phyloP scores from a whole-genome alignment of 2,888 invertebrate genomes.

The Noctua janthe region DNA sequence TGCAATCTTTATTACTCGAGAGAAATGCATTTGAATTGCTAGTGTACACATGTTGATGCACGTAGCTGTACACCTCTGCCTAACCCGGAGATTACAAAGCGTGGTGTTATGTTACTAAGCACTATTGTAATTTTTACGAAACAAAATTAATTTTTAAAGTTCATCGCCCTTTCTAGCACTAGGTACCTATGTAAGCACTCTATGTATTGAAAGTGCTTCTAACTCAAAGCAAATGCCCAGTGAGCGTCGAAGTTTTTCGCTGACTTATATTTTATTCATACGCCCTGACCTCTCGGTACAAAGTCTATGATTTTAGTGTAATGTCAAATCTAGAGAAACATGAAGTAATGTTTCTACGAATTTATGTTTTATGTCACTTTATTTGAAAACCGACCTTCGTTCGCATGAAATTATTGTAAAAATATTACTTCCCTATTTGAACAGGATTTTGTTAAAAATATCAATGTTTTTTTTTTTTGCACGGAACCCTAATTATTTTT shows the following conservation, averaged over 20 bases:
- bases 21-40: no score
- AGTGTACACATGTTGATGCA: no score
- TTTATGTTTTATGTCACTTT: no score
- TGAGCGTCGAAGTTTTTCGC: neutral
- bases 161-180: neutral
- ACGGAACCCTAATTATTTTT: no score
- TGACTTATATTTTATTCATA: slow-evolving; percentile 23
- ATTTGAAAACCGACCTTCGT: no score
- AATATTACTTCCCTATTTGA: neutral
- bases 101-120: neutral
- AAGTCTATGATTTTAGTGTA: neutral
- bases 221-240: neutral
- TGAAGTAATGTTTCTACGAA: neutral
- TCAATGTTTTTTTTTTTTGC: no score
- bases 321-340: neutral
- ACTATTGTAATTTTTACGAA: neutral
- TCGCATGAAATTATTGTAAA: neutral
- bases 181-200: neutral
- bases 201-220: slow-evolving; percentile 13
- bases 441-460: no score
- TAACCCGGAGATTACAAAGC: neutral
- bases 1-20: no score
- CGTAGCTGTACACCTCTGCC: neutral
- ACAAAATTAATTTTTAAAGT: neutral
- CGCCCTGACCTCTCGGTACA: neutral